phyloP scores from a whole-genome alignment of 2,113 vertebrate species.

The Cebidichthys violaceus region DNA sequence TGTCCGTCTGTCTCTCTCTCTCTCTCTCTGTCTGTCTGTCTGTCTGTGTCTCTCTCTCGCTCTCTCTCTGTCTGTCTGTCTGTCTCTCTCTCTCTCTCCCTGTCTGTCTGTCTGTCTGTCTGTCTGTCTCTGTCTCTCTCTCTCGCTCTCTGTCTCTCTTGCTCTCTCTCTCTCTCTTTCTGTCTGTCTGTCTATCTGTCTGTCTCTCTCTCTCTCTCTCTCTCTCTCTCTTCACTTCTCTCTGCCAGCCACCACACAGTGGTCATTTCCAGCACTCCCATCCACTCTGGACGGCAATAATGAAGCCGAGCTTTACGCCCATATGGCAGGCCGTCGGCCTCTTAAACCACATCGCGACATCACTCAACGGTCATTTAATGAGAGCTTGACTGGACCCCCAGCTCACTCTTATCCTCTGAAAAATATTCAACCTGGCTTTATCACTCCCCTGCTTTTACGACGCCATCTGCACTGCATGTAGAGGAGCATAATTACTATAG shows the following conservation, averaged over 20 bases:
- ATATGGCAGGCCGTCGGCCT: slow-evolving; percentile 48
- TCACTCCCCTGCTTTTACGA: slow-evolving; percentile 19
- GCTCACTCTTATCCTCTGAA: slow-evolving; percentile 8
- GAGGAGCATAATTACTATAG: neutral
- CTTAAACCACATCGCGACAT: slow-evolving; percentile 46
- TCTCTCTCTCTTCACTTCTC: slow-evolving; percentile 9
- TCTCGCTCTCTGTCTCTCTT: neutral
- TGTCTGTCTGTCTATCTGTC: too few species aligned
- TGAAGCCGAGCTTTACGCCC: slow-evolving; percentile 45
- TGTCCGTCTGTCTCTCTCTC: neutral
- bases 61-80: neutral
- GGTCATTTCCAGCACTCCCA: slow-evolving; percentile 56
- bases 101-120: too few species aligned
- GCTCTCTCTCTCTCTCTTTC: too few species aligned
- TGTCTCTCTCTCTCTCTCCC: too few species aligned
- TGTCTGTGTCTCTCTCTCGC: neutral
- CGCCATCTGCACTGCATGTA: slow-evolving; percentile 20
- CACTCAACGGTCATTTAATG: slow-evolving; percentile 57
- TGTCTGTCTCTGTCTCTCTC: neutral
- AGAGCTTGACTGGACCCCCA: slow-evolving; percentile 22
- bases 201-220: slow-evolving; percentile 2
- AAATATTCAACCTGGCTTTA: slow-evolving; percentile 4
- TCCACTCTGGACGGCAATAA: slow-evolving; percentile 41
- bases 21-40: too few species aligned
- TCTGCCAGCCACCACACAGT: slow-evolving; percentile 28